Base-by-base conservation (phyloP, 2,113 vertebrate species). In the Takifugu flavidus region DNA sequence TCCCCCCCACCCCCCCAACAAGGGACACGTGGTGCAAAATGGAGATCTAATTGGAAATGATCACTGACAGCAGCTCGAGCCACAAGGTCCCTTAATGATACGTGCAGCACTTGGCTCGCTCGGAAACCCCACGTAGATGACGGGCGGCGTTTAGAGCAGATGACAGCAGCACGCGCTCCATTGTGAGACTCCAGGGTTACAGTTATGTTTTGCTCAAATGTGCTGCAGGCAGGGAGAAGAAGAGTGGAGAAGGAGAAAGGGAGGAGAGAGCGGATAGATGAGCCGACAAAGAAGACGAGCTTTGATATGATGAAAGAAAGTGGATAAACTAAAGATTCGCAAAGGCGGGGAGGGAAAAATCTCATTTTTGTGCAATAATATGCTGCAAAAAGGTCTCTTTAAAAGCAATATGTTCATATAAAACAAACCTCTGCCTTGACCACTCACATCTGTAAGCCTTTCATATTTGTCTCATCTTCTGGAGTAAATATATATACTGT, bases 21-120 rank as follows among this genome's bases (percentile, higher is more conserved):
- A 72, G 75, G 71, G 76, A 63, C 26, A 55, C 64, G 62, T 60
- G 69, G 49, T 69, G 71, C 79, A 74, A 82, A 84, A 75, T 72
- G 75, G 74, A 84, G 70, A 55, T 63, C 68, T 88, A 86, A 87
- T 87, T 87, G 80, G 83, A 86, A 81, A 88, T 84, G 80, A 88
- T 88, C 44, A 61, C 70, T 77, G 80, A 80, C 79, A 86, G 85
- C 81, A 79, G 79, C 70, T 62, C 47, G 62, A 72, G 80, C 70
- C 80, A 69, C 67, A 59, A 52, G 75, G 61, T 77, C 85, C 77
- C 76, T 72, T 84, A 84, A 87, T 83, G 78, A 82, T 82, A 57
- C 78, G 72, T 68, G 68, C 71, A 65, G 61, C 57, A 31, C 54
- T 59, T 54, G 63, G 65, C 82, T 87, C 81, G 69, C 67, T 69